Conservation (phyloP, 2,113 vertebrate species). For the Hydrolagus affinis region DNA sequence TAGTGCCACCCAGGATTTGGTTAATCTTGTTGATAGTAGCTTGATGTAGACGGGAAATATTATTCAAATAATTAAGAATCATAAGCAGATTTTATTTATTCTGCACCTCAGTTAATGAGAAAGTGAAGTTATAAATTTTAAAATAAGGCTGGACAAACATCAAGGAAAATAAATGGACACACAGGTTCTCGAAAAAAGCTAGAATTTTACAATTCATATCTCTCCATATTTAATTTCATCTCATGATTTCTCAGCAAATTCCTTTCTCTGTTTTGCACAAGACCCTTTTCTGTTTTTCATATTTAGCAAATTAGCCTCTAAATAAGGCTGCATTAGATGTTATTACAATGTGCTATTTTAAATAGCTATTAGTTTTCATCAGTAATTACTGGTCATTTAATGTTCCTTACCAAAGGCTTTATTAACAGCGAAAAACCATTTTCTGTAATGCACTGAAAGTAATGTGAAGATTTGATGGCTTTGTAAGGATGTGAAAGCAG, state of each 20-base stretch:
- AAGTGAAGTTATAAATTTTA: neutral
- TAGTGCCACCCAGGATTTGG: too few relatives aligned
- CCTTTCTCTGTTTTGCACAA: slow-evolving; percentile 58
- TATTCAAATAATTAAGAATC: too few relatives aligned
- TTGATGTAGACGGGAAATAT: too few relatives aligned
- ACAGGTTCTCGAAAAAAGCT: neutral
- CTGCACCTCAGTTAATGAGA: neutral
- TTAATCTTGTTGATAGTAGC: too few relatives aligned
- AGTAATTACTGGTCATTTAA: slow-evolving; percentile 76
- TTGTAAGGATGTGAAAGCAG: neutral
- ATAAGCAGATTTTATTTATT: neutral
- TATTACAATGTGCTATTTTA: slow-evolving; percentile 70
- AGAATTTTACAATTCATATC: neutral
- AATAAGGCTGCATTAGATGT: slow-evolving; percentile 70
- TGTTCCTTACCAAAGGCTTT: slow-evolving; percentile 61
- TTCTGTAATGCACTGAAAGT: slow-evolving; percentile 67
- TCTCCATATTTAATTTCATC: slow-evolving; percentile 54
- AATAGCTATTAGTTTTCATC: slow-evolving; percentile 72
- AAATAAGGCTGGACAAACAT: neutral
- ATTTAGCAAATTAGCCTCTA: slow-evolving; percentile 64
- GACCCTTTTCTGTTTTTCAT: slow-evolving; percentile 46
- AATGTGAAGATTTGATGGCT: slow-evolving; percentile 59
- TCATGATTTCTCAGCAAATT: slow-evolving; percentile 58
- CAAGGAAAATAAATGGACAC: neutral
- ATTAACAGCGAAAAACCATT: slow-evolving; percentile 52